phyloP scores from a whole-genome alignment of 2,113 vertebrate species.

The Sialia sialis region DNA sequence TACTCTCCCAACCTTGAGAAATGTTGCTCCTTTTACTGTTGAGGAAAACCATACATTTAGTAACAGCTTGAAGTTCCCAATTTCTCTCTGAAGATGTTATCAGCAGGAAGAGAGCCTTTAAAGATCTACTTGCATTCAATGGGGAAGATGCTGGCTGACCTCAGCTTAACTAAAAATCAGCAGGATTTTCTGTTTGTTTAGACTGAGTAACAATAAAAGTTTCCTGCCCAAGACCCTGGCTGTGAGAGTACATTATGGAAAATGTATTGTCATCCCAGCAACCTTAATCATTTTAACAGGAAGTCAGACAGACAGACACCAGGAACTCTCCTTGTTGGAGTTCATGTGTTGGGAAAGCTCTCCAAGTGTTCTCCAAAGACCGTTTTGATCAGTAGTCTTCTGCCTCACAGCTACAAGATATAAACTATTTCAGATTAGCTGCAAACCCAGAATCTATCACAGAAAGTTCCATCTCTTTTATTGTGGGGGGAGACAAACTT shows the following conservation, averaged over 20 bases:
- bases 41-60: background rate
- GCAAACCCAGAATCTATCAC: background rate
- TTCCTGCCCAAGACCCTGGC: background rate
- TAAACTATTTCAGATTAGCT: background rate
- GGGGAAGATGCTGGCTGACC: background rate
- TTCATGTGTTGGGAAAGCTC: background rate
- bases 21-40: background rate
- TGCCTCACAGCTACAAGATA: background rate
- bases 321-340: background rate
- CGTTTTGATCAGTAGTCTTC: background rate
- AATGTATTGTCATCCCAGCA: conserved; percentile 13
- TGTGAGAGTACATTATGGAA: background rate
- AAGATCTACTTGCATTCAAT: background rate
- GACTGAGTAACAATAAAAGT: conserved; percentile 7
- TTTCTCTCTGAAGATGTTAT: conserved; percentile 36
- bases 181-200: conserved; percentile 13
- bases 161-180: background rate
- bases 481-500: background rate
- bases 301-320: background rate
- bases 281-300: background rate
- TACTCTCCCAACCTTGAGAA: background rate
- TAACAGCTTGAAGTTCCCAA: conserved; percentile 16
- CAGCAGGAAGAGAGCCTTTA: conserved; percentile 2
- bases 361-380: background rate
- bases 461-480: background rate